Conservation (phyloP, 2,888 invertebrate species). For the Chrysodeixis includens region DNA sequence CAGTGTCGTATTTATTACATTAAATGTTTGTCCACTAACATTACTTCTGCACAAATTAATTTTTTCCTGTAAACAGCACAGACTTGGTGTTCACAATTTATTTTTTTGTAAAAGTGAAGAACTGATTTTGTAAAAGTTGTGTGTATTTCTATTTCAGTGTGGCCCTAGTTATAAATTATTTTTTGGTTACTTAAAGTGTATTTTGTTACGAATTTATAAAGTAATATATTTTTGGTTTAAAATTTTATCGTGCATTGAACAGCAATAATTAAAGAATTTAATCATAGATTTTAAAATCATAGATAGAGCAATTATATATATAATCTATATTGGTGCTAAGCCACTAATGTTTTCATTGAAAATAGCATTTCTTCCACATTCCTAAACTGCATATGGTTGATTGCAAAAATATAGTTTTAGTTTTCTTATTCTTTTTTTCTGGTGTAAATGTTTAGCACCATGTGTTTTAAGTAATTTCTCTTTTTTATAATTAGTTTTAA, state of each 20-base stretch:
- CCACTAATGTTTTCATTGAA: constrained; percentile 36
- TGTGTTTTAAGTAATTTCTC: constrained; percentile 42
- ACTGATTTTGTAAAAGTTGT: neutral
- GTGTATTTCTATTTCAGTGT: neutral
- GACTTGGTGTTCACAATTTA: neutral
- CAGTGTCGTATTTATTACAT: constrained; percentile 41
- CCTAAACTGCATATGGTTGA: constrained; percentile 47
- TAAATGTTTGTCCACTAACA: constrained; percentile 14
- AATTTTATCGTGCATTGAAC: constrained; percentile 13
- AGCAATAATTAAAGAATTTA: constrained; percentile 42
- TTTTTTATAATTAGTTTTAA: constrained; percentile 60
- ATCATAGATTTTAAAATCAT: constrained; percentile 16
- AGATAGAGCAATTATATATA: constrained; percentile 30
- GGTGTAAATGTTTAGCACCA: constrained; percentile 39
- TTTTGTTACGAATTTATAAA: constrained; percentile 12
- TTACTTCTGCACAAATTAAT: constrained; percentile 38
- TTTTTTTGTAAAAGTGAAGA: neutral
- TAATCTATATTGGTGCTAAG: constrained; percentile 51
- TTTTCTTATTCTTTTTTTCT: constrained; percentile 38
- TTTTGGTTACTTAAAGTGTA: constrained; percentile 8
- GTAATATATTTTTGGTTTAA: neutral
- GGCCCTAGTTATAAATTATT: constrained; percentile 33
- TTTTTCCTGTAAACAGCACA: neutral
- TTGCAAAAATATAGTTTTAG: constrained; percentile 19
- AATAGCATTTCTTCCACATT: constrained; percentile 68